Conservation (phyloP, 2,797 vertebrate species). For the Mormyrus hasselquistii region DNA sequence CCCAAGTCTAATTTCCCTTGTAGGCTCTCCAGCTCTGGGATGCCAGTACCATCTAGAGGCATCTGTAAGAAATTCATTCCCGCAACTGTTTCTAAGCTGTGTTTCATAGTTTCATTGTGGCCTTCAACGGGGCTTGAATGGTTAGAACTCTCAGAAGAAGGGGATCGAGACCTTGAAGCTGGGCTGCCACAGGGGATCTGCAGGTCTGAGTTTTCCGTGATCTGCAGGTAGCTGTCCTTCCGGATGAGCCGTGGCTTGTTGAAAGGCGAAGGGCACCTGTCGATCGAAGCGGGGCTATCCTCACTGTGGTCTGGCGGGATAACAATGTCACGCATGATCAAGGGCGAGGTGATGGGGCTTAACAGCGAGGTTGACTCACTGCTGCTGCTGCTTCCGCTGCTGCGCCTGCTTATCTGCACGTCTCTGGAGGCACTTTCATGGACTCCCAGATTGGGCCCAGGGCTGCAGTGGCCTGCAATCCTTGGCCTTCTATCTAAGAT, state of each 20-base stretch:
- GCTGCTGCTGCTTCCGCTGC: constrained; percentile 26
- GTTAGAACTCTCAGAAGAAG: constrained; percentile 27
- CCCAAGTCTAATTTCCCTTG: constrained; percentile 71
- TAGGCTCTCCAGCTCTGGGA: constrained; percentile 48
- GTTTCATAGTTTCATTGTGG: constrained; percentile 9
- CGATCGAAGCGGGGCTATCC: constrained; percentile 26
- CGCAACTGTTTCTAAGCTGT: constrained; percentile 42
- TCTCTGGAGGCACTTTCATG: fast-evolving
- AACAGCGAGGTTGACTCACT: constrained; percentile 40
- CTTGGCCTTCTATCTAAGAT: constrained; percentile 43
- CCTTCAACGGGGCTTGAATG: constrained; percentile 23
- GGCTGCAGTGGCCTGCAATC: neutral
- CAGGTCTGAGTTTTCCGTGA: constrained; percentile 59
- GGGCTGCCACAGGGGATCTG: constrained; percentile 40
- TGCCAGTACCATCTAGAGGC: constrained; percentile 33
- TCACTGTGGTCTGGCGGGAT: constrained; percentile 23
- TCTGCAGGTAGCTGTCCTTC: constrained; percentile 67
- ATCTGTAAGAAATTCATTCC: constrained; percentile 48
- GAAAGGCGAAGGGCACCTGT: constrained; percentile 31
- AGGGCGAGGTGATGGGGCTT: constrained; percentile 45
- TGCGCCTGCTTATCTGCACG: constrained; percentile 30
- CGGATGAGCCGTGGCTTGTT: constrained; percentile 47
- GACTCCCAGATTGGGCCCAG: neutral
- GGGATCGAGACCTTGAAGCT: neutral
- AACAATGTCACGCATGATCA: constrained; percentile 53